Evolutionary conservation across 2,797 vertebrate species (phyloP).

Genomic region (Danio jaintianensis): DNA sequence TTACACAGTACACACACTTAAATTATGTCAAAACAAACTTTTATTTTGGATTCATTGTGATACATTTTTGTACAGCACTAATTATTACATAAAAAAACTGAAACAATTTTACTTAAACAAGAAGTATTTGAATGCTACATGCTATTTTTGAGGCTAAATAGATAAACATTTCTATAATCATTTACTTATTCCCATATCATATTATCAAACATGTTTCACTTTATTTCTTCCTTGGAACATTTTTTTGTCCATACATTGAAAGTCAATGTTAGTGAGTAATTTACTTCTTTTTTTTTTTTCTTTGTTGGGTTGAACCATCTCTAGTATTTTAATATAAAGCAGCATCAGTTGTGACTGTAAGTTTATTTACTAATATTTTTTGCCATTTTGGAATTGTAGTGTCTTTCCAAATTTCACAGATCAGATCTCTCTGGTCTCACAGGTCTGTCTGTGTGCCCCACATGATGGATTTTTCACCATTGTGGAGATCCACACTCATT

Average conservation of each 20-base stretch:
- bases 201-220: background rate
- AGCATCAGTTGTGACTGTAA: background rate
- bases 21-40: no score
- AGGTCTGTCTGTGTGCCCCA: no score
- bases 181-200: no score
- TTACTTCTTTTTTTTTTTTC: background rate
- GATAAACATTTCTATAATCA: background rate
- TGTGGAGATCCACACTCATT: background rate
- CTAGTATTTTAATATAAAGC: background rate
- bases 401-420: no score
- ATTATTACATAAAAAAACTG: background rate
- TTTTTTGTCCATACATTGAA: background rate
- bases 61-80: no score
- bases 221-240: background rate
- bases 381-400: background rate
- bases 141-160: background rate
- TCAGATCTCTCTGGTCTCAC: no score
- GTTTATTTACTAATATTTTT: conserved; percentile 4
- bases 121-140: background rate
- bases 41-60: no score
- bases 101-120: background rate
- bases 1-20: no score
- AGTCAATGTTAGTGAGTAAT: background rate
- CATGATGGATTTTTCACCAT: no score
- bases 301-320: background rate